A percentile compares a stretch with the other conserved stretches of the same genome.
Conservation (phyloP, 2,797 vertebrate species). For the Phoeniculus purpureus region DNA sequence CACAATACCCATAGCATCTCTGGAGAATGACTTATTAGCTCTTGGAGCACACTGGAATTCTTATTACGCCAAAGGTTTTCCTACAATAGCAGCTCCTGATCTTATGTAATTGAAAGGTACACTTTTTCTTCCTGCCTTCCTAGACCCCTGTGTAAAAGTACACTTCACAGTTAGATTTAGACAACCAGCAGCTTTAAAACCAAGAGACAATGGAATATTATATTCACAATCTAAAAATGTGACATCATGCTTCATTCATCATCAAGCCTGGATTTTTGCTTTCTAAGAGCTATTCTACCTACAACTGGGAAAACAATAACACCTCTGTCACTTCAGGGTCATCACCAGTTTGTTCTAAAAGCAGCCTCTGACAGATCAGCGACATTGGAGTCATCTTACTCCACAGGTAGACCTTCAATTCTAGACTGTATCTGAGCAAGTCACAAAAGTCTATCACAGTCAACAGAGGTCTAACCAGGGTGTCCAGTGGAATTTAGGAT, state of each 20-base stretch:
- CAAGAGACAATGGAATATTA: neutral
- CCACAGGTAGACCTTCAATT: neutral
- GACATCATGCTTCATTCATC: neutral
- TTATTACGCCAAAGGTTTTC: neutral
- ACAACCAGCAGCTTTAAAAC: neutral
- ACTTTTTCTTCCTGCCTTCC: neutral
- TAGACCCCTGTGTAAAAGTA: neutral
- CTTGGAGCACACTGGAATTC: neutral
- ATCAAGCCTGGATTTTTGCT: neutral
- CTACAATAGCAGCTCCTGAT: neutral
- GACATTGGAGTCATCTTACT: neutral
- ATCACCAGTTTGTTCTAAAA: neutral
- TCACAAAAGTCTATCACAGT: neutral
- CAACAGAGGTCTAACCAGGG: neutral
- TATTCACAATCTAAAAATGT: neutral
- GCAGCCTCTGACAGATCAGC: neutral
- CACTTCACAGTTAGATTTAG: neutral
- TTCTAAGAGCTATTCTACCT: neutral
- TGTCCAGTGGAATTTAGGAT: neutral
- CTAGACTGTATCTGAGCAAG: neutral
- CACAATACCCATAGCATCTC: neutral
- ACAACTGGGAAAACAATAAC: neutral
- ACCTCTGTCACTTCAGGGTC: neutral
- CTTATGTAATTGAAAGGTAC: neutral
- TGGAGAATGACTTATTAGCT: neutral